phyloP scores from a whole-genome alignment of 2,113 vertebrate species.

The Alexandromys fortis region DNA sequence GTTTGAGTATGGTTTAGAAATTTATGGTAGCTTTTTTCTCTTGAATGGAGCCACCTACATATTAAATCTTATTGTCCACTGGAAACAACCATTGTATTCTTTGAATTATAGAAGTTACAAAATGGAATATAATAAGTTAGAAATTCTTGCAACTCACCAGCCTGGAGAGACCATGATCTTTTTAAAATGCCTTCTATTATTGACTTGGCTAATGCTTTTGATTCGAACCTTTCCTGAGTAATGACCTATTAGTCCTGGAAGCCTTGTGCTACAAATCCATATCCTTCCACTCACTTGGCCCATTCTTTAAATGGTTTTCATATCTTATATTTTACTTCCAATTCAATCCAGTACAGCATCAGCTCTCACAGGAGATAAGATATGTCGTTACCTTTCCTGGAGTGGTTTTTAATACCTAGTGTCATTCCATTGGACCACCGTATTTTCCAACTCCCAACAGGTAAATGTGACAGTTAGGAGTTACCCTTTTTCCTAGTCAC shows the following conservation, averaged over 20 bases:
- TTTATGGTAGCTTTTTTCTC: conserved; percentile 43
- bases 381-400: background rate
- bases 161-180: conserved; percentile 6
- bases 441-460: background rate
- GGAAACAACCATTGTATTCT: conserved; percentile 3
- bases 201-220: conserved; percentile 54
- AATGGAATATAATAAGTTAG: conserved; percentile 67
- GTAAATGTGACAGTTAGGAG: background rate
- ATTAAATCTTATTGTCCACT: conserved; percentile 63
- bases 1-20: background rate
- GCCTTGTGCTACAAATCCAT: background rate
- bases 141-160: conserved; percentile 47
- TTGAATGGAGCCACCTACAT: conserved; percentile 38
- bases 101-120: conserved; percentile 65
- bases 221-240: conserved; percentile 67
- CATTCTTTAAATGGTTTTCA: background rate
- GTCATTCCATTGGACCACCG: background rate
- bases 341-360: background rate
- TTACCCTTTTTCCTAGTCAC: background rate
- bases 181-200: conserved; percentile 46
- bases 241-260: conserved; percentile 55
- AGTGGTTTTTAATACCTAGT: background rate
- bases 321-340: background rate
- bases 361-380: conserved; percentile 11
- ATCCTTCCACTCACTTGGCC: background rate